Base-by-base conservation (phyloP, 2,113 vertebrate species). In the Mesitornis unicolor region DNA sequence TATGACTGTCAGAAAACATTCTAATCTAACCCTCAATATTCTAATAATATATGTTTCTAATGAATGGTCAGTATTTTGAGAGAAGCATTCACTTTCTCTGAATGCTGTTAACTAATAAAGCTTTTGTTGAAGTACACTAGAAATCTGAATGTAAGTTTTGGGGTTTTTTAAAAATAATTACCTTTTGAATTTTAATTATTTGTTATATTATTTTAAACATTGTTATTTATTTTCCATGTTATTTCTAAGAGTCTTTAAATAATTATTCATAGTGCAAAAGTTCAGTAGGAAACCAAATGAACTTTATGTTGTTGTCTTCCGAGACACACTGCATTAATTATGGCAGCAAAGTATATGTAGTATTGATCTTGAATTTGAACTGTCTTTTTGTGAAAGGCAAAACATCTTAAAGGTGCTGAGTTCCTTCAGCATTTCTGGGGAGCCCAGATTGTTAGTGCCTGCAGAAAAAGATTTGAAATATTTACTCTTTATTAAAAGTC, bases 401-500 rank as follows among this genome's bases (percentile, higher is more conserved):
- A 80, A 33, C 35, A 45, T 84, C 90, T 79, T 43, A 85, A 56
- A 82, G 38, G 9, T 59, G 13, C 76, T 45, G 64, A 89, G 20
- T 61, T 82, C 33, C 65, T 87, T 70, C 65, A 89, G 33, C 29
- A 28, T 31, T 93, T 91, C 57, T 82, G 63, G 28, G 16, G 42
- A 87, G 26, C 14, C 25, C 33, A 60, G 24, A 10, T 63, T 87
- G 29, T 38, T 91, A 64, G 35, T 43, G 47, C 35, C 53, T 67
- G 15, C 7, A 56, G 35, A 43, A 60, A n/a, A 84, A 57, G 28
- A 38, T 59, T 28, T 59, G 28, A 93, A 90, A 68, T 57, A 28
- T 83, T 85, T 75, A 28, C n/a, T 65, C n/a, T 79, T 56, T 65
- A 15, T 36, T 80, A 80, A 86, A 93, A 51, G 89, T 91, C 89